A percentile compares a stretch with the other conserved stretches of the same genome.
phyloP scores from a whole-genome alignment of 2,113 vertebrate genomes.

The Campylomormyrus tamandua region DNA sequence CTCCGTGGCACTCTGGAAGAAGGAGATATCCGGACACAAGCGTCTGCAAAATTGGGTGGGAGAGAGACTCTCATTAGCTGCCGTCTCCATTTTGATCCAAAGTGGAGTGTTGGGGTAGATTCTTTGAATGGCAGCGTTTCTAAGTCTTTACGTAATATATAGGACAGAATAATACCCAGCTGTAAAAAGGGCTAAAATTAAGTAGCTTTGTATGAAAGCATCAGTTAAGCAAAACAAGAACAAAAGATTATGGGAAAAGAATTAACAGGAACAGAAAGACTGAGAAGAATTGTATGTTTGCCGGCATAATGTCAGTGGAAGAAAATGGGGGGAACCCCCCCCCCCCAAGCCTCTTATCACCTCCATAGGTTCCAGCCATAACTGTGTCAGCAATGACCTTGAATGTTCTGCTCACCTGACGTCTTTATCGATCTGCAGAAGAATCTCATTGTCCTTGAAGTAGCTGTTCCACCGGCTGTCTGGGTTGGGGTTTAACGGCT shows the following conservation, averaged over 20 bases:
- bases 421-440: conserved; percentile 96
- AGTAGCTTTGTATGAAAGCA: not conserved
- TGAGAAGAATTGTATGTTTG: not conserved
- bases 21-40: conserved; percentile 90
- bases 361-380: not conserved
- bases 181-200: not conserved
- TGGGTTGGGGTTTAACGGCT: conserved; percentile 93
- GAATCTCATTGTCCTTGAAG: conserved; percentile 94
- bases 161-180: not conserved
- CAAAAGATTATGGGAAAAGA: not conserved
- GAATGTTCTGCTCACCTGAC: conserved; percentile 72
- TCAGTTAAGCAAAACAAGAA: not conserved
- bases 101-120: not conserved
- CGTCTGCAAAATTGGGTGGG: conserved; percentile 59
- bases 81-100: not conserved
- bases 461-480: conserved; percentile 95
- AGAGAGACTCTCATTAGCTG: not conserved
- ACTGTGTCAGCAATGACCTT: not conserved
- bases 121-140: not conserved
- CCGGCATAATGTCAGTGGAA: not conserved
- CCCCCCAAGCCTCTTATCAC: not conserved
- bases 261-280: not conserved
- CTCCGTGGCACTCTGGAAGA: conserved; percentile 88
- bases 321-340: not conserved
- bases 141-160: not conserved